Evolutionary conservation across 2,797 vertebrate genomes (phyloP), one percentile per base, ranked within the genome.

Genomic region (Melanogrammus aeglefinus): DNA sequence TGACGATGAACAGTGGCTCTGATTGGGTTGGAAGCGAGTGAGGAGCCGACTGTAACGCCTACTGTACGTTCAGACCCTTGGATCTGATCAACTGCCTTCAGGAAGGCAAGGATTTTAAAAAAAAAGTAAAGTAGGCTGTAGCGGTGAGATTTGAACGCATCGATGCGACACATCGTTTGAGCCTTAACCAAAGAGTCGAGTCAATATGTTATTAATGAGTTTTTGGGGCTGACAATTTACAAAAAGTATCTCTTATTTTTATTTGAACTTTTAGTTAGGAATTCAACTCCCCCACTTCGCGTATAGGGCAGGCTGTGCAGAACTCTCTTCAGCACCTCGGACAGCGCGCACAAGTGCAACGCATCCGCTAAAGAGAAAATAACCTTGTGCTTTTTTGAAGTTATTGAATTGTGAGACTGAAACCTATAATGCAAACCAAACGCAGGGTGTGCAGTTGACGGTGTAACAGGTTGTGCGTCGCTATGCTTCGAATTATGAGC

Each of bases 301-400:
- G 57, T 8, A 57, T 8, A 57, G 18, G 16, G 47, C 5, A 63
- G 57, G 57, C 21, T 6, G 2, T 63, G 57, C 57, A 24, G 63
- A 12, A 6, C 33, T 10, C 29, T 14, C 35, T 76, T 76, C 75
- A 76, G 75, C 33, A 76, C 75, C 75, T 36, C 5, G 75, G 75
- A 63, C 75, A 76, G 75, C 44, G 74, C 13, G 70, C 63, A 27
- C 24, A 69, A 24, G 10, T 27, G 21, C 57, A 63, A 63, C 57
- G 24, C n/a, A 24, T 24, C 6, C 21, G 21, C 57, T 4, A 27
- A 13, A 69, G 63, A 69, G 24, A 10, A 12, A 69, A 69, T 69
- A 27, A 10, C 27, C 63, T 10, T 10, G 12, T 33, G 70, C 14
- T 31, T 14, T 33, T 72, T 31, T 33, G 1, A 72, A 7, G 31